Evolutionary conservation across 2,113 vertebrate species (phyloP), one percentile per base, ranked within the genome.

Genomic region (Mesitornis unicolor): DNA sequence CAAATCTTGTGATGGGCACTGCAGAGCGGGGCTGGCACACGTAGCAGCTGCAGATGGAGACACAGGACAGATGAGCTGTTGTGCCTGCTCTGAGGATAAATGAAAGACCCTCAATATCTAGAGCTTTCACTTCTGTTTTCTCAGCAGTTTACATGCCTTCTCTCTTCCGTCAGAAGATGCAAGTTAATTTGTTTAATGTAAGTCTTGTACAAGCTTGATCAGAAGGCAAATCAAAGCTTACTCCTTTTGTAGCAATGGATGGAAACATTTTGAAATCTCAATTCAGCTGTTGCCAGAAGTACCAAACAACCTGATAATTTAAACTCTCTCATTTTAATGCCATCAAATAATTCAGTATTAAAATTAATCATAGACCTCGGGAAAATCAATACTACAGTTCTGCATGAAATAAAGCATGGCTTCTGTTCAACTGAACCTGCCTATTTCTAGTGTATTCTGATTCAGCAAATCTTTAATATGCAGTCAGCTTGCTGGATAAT

Each of bases 11-110:
- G 6, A 14, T 8, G 24, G n/a, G 29, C 45, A 7, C 2, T 1
- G 28, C 28, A 65, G 75, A 35, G 64, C 25, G 50, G n/a, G 31
- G 26, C 14, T 43, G 67, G 29, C 10, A 0, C 33, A 47, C 38
- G 54, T 12, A 40, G 48, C 5, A 8, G 60, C 63, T 28, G 38
- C 40, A 38, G 38, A 24, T n/a, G 38, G 50, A 53, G 60, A 40
- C 0, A 1, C 24, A 47, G 61, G 26, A n/a, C 36, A 61, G 67
- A 24, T 3, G 0, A 76, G 31, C 29, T 68, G 17, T 48, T 64
- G 33, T 71, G 36, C 20, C 45, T 48, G 1, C 20, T n/a, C 21
- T 48, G 45, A 45, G 21, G 22, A 54, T 25, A 64, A 63, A 74
- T 45, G 7, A 42, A 92, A 69, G 40, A 31, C 29, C 33, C 93